These are phyloP conservation scores for Pelosia muscerda DNA, from an alignment of 2,888 invertebrate genomes.

Conservation along the genomic window DNA sequence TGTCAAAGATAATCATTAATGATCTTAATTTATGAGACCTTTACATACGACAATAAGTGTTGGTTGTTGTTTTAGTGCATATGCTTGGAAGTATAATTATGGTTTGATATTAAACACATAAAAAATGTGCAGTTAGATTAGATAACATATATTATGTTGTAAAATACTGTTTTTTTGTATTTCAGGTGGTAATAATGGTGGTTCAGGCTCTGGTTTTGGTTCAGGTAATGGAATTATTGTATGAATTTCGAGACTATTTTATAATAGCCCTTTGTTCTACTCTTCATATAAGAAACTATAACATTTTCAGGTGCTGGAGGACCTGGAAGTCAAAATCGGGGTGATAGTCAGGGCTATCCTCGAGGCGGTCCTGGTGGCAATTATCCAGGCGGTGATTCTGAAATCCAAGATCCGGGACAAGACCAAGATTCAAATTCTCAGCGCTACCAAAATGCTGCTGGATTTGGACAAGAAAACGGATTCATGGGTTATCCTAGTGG, in stretches of 20 bases:
- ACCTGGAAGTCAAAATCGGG: constrained; percentile 38
- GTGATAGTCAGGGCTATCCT: constrained; percentile 62
- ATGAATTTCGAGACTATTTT: neutral
- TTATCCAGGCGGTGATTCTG: constrained; percentile 52
- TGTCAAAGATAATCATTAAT: neutral
- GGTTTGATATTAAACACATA: neutral
- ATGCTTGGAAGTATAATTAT: neutral
- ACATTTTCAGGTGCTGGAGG: constrained; percentile 12
- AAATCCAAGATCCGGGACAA: constrained; percentile 52
- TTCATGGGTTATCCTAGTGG: constrained; percentile 60
- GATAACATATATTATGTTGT: no score
- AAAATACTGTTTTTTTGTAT: constrained; percentile 20
- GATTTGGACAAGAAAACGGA: constrained; percentile 47
- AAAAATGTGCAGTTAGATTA: no score
- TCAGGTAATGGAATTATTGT: neutral
- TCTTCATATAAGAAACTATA: neutral
- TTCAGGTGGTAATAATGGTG: constrained; percentile 55
- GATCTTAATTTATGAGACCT: neutral
- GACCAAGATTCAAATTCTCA: constrained; percentile 38
- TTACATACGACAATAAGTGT: no score
- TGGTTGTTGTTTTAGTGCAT: neutral
- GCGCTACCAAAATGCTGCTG: constrained; percentile 51
- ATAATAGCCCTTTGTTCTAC: neutral
- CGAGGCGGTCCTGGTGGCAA: constrained; percentile 51
- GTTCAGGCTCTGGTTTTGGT: constrained; percentile 62